These are phyloP conservation scores for Drosophila ironensis DNA, from an alignment of 1,140 invertebrate genomes.

Conservation along the genomic window DNA sequence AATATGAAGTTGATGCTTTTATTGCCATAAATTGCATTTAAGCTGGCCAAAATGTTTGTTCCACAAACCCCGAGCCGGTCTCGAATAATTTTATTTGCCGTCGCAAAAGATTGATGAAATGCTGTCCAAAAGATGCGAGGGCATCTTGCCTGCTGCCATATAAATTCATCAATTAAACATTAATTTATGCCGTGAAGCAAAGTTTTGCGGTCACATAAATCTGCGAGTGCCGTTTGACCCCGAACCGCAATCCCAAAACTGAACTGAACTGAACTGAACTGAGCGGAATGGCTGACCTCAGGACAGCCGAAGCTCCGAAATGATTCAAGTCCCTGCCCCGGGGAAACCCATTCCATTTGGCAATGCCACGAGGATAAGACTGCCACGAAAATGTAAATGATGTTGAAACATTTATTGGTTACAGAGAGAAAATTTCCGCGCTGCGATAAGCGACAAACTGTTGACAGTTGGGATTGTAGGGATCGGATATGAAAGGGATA, in stretches of 20 bases:
- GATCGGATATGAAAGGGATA: constrained; percentile 16
- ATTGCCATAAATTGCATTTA: too few species aligned
- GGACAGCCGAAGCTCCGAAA: constrained; percentile 24
- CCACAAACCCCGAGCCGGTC: neutral
- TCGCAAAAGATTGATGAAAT: constrained; percentile 12
- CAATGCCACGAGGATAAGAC: constrained; percentile 44
- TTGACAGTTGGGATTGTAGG: constrained; percentile 51
- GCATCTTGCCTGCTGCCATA: constrained; percentile 29
- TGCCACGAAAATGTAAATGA: constrained; percentile 61
- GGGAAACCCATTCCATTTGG: constrained; percentile 43
- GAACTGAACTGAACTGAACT: constrained; percentile 10
- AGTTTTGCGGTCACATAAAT: constrained; percentile 74
- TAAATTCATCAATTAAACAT: constrained; percentile 71
- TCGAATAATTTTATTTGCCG: neutral
- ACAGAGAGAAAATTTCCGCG: constrained; percentile 32
- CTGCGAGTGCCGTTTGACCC: constrained; percentile 39
- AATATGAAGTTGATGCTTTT: too few species aligned
- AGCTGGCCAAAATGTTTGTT: too few species aligned
- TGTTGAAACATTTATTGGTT: constrained; percentile 66
- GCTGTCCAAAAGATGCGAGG: neutral
- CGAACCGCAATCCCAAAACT: constrained; percentile 32
- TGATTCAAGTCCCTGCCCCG: constrained; percentile 48
- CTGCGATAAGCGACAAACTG: constrained; percentile 40
- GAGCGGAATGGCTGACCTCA: constrained; percentile 21
- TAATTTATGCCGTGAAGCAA: constrained; percentile 66